Conservation (phyloP, 2,797 vertebrate genomes). For the Xerus rutilus region DNA sequence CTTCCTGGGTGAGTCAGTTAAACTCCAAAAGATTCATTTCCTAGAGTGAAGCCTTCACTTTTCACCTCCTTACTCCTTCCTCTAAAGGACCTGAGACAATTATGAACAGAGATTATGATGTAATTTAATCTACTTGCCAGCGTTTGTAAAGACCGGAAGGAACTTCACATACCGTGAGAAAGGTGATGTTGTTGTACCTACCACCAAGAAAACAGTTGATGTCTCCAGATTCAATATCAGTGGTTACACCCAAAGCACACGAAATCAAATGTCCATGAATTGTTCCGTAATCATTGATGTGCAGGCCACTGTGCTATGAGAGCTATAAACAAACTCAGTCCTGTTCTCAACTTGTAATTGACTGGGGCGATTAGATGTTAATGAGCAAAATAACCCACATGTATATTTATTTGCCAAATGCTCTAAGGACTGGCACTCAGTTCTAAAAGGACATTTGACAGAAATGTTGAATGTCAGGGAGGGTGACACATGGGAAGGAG, state of each 20-base stretch:
- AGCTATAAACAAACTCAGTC: not conserved
- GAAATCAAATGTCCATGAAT: not conserved
- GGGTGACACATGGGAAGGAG: not conserved
- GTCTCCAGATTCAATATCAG: not conserved
- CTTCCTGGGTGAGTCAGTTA: not conserved
- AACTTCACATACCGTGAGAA: not conserved
- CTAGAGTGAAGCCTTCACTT: not conserved
- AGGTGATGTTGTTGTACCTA: accelerated
- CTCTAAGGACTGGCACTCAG: not conserved
- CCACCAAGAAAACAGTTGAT: not conserved
- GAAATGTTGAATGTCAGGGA: too few species aligned
- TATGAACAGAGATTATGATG: not conserved
- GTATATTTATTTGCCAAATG: accelerated
- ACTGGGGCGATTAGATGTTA: not conserved
- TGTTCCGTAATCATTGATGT: not conserved
- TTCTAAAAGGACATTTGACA: not conserved
- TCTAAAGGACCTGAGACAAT: not conserved
- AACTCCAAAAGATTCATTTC: not conserved
- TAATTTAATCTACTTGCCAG: not conserved
- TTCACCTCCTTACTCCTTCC: not conserved
- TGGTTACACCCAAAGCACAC: not conserved
- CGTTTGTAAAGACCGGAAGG: not conserved
- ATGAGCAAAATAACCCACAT: not conserved
- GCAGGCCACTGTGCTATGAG: not conserved
- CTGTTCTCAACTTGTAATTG: not conserved